phyloP scores from a whole-genome alignment of 2,888 invertebrate species.

The Xanthia togata region DNA sequence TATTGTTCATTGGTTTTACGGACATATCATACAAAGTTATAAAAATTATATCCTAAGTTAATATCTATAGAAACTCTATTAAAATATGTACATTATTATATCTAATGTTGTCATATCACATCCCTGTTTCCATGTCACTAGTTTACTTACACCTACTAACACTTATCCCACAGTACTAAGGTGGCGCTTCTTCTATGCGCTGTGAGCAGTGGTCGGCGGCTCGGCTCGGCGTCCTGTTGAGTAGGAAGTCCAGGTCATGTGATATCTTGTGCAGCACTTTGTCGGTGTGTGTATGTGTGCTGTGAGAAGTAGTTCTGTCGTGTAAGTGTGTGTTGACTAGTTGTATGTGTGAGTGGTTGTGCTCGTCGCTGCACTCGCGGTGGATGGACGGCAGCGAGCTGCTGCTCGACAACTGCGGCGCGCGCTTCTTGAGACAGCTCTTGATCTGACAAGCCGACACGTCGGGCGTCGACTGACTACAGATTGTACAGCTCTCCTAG shows the following conservation, averaged over 20 bases:
- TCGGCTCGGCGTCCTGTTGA: constrained; percentile 91
- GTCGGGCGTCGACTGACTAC: constrained; percentile 85
- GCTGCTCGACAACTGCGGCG: constrained; percentile 75
- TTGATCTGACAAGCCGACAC: constrained; percentile 86
- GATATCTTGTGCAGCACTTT: constrained; percentile 95
- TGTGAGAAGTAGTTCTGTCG: constrained; percentile 81
- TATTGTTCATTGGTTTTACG: not conserved
- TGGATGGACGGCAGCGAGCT: constrained; percentile 82
- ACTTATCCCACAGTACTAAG: constrained; percentile 92
- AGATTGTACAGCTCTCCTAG: constrained; percentile 82
- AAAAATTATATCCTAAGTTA: not conserved
- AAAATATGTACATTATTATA: constrained; percentile 25
- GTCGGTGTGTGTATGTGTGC: constrained; percentile 84
- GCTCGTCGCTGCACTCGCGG: constrained; percentile 70
- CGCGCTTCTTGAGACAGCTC: constrained; percentile 86
- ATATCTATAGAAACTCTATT: not conserved
- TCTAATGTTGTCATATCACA: constrained; percentile 70
- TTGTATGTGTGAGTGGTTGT: constrained; percentile 81
- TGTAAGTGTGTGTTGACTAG: constrained; percentile 83
- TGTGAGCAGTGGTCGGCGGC: constrained; percentile 69
- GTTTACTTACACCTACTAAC: constrained; percentile 56
- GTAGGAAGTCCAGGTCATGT: constrained; percentile 94
- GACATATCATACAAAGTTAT: not conserved
- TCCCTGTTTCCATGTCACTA: constrained; percentile 83
- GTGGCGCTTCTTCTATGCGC: constrained; percentile 84